Evolutionary conservation across 2,888 invertebrate genomes (phyloP).

Genomic region (Isotomurus palustris): DNA sequence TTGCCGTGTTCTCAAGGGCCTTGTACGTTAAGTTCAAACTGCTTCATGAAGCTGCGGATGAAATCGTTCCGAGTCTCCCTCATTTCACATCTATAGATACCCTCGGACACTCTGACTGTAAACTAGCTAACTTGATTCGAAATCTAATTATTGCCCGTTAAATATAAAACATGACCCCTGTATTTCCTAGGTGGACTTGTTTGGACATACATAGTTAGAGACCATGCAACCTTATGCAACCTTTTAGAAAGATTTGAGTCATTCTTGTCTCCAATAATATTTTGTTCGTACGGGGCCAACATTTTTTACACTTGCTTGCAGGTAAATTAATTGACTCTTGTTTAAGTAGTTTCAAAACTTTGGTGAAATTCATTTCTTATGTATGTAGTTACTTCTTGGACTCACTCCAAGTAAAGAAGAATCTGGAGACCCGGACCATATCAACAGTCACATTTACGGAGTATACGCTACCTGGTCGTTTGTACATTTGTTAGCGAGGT

Average conservation of each 20-base stretch:
- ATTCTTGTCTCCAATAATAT: too few species aligned
- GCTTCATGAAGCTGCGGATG: neutral
- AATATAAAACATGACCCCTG: too few species aligned
- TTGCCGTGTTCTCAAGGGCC: neutral
- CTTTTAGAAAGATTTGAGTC: neutral
- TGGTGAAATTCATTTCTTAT: neutral
- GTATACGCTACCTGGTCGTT: neutral
- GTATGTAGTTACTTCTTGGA: neutral
- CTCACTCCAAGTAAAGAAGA: too few species aligned
- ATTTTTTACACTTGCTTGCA: neutral
- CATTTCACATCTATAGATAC: too few species aligned
- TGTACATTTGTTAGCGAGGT: neutral
- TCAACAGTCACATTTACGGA: too few species aligned
- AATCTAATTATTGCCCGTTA: too few species aligned
- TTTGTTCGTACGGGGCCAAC: too few species aligned
- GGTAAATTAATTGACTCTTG: neutral
- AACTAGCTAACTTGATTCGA: too few species aligned
- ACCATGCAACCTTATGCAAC: neutral
- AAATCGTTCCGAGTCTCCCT: neutral
- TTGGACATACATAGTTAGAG: neutral
- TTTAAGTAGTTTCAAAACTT: neutral
- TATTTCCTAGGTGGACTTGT: neutral
- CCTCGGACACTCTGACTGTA: too few species aligned
- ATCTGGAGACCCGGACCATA: neutral
- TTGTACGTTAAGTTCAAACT: neutral